Percentiles rank a stretch among this genome's conserved stretches.
These are phyloP conservation scores for Paratilapia polleni DNA, from an alignment of 2,113 vertebrate species.

Conservation along the genomic window DNA sequence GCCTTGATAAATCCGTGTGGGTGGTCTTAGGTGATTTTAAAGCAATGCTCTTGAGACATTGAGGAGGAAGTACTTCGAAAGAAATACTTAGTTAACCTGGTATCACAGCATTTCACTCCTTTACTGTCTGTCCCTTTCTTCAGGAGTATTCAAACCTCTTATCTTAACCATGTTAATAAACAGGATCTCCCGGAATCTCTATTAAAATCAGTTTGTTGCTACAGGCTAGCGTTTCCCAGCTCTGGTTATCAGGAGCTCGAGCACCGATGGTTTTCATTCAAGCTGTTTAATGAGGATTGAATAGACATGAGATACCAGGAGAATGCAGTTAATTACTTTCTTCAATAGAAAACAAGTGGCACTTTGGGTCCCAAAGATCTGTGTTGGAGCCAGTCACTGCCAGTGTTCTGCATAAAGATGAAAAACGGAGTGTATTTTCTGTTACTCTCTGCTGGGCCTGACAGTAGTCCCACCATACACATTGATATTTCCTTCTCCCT, in stretches of 20 bases:
- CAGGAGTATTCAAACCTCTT: not conserved
- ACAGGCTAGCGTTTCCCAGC: slow-evolving; percentile 2
- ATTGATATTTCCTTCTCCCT: not conserved
- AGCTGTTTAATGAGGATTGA: slow-evolving; percentile 44
- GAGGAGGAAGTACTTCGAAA: slow-evolving; percentile 1
- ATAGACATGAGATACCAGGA: slow-evolving; percentile 35
- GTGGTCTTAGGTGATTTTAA: slow-evolving; percentile 48
- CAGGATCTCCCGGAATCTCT: not conserved
- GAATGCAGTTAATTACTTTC: slow-evolving; percentile 45
- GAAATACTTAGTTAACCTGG: not conserved
- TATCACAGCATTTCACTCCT: slow-evolving; percentile 13
- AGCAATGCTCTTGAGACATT: slow-evolving; percentile 21
- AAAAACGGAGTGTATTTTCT: not conserved
- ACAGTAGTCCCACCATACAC: not conserved
- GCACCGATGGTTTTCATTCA: slow-evolving; percentile 34
- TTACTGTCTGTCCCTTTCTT: not conserved
- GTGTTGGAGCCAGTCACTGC: slow-evolving; percentile 6
- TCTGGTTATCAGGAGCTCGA: not conserved
- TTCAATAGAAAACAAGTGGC: slow-evolving; percentile 45
- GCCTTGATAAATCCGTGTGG: slow-evolving; percentile 59
- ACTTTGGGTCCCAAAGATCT: slow-evolving; percentile 29
- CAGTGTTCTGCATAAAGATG: slow-evolving; percentile 32
- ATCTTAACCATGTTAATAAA: not conserved
- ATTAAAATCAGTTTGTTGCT: slow-evolving; percentile 12
- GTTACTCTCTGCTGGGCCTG: slow-evolving; percentile 15